Percentiles rank a stretch among this genome's conserved stretches.
Conservation (phyloP, 2,797 vertebrate genomes). For the Chaetodon trifasciatus region DNA sequence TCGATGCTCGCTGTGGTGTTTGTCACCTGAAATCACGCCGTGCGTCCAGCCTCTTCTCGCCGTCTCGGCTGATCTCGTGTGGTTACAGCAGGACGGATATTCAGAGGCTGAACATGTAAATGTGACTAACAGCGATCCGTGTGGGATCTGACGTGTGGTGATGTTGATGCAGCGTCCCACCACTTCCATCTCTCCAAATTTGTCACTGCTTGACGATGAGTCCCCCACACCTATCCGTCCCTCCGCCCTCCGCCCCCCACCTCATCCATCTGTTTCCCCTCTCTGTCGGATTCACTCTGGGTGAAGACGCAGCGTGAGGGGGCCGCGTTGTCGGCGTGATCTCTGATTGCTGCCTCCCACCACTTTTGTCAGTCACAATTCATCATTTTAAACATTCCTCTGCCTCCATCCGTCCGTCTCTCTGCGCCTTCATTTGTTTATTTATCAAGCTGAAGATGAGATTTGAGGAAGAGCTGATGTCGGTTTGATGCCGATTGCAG, state of each 20-base stretch:
- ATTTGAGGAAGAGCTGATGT: constrained; percentile 12
- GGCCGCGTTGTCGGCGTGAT: constrained; percentile 8
- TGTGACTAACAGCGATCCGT: constrained; percentile 10
- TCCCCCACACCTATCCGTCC: background rate
- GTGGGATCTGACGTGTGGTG: constrained; percentile 44
- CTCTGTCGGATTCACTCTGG: constrained; percentile 41
- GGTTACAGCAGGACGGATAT: background rate
- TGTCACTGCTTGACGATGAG: constrained; percentile 46
- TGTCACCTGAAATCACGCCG: too few species aligned
- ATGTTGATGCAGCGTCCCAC: constrained; percentile 48
- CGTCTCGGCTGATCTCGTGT: background rate
- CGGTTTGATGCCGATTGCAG: constrained; percentile 19
- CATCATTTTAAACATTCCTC: constrained; percentile 44
- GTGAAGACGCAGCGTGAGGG: constrained; percentile 32
- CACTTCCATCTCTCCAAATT: constrained; percentile 39
- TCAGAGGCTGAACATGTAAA: constrained; percentile 18
- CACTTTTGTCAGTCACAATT: constrained; percentile 61
- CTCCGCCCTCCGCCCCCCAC: background rate
- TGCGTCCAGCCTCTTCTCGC: background rate
- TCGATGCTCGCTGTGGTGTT: background rate
- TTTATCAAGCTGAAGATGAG: constrained; percentile 5
- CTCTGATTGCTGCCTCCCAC: constrained; percentile 50
- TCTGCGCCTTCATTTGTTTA: constrained; percentile 29
- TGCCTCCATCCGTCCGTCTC: constrained; percentile 15
- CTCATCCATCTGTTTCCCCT: constrained; percentile 17